Evolutionary conservation across 1,140 invertebrate genomes (phyloP), one percentile per base, ranked within the genome.

Genomic region (Drosophila kikkawai): DNA sequence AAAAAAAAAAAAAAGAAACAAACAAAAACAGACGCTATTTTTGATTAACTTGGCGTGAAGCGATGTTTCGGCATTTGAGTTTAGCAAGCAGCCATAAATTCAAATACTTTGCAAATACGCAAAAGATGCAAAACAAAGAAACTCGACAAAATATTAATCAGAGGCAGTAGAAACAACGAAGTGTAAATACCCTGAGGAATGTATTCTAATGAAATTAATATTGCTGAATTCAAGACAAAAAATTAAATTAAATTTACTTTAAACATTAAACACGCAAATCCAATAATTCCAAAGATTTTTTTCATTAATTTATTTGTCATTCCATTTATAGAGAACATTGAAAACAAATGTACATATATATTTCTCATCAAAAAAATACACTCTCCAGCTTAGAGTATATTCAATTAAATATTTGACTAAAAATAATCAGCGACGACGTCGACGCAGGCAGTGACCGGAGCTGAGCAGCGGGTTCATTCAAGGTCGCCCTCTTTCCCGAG

Each of bases 401-500:
- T 15, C 22, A 53, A 63, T 75, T 51, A 39, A 70, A 61, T 61
- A 56, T 77, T 58, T 71, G 12, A 71, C 71, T 78, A 80, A 84
- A 88, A 84, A 88, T 88, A 88, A 78, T 64, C 73, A 60, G 36
- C 71, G 51, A 69, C 63, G 76, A 60, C 64, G 65, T 37, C 50
- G 39, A 56, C 76, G 56, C 58, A 51, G 47, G 48, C 53, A 58
- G 55, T 29, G 57, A 55, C 51, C 51, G 51, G 12, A 37, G 42
- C 58, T 50, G 34, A 55, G 45, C 58, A 56, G 79, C 70, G 74
- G 68, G 80, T 90, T 79, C 73, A 74, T 85, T 90, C 85, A 90
- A 90, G 85, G 85, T 90, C 85, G 85, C 57, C 79, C 78, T 79
- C 79, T 90, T 90, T 90, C 51, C 56, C 53, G 63, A 78, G 68